Evolutionary conservation across 2,888 invertebrate species (phyloP), one percentile per base, ranked within the genome.

Genomic region (Zaprionus bogoriensis): DNA sequence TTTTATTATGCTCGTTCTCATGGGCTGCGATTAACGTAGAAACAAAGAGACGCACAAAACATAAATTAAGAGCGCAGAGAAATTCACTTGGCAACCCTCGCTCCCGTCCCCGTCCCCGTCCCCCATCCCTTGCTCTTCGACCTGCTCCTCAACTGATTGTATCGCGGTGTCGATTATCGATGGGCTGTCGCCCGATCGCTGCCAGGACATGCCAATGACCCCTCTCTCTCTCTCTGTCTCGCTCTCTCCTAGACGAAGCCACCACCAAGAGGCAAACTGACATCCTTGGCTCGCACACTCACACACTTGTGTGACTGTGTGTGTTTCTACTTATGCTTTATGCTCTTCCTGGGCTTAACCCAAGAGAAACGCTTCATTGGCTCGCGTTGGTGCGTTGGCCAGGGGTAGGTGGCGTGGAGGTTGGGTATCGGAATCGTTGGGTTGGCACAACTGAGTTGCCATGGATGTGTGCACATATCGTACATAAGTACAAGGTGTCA

Each of bases 171-270:
- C n/a, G n/a, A n/a, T n/a, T n/a, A n/a, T n/a, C n/a, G n/a, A n/a
- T n/a, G n/a, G n/a, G n/a, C n/a, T 25, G 28, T 17, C 27, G 32
- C 4, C 5, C 61, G 67, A 70, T 71, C 62, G 67, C 42, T 42
- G 52, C 22, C 57, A 72, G 74, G 72, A 72, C 44, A 65, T 69
- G 72, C 65, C 74, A 69, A 57, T 72, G 75, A 72, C 74, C 75
- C 38, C 52, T 19, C 46, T 7, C 6, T 32, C 9, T 23, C 25
- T 36, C 39, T 9, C n/a, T n/a, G n/a, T n/a, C 28, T 36, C 28
- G 20, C n/a, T 12, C 5, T n/a, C 28, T 47, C 58, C 58, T 63
- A 59, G 74, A 36, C 20, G 27, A 50, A 28, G 42, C 50, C 39
- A 48, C 57, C 44, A 57, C 39, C 66, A 50, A 6, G 54, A 48